Base-by-base conservation (phyloP, 2,888 invertebrate species). In the Hecatera dysodea region DNA sequence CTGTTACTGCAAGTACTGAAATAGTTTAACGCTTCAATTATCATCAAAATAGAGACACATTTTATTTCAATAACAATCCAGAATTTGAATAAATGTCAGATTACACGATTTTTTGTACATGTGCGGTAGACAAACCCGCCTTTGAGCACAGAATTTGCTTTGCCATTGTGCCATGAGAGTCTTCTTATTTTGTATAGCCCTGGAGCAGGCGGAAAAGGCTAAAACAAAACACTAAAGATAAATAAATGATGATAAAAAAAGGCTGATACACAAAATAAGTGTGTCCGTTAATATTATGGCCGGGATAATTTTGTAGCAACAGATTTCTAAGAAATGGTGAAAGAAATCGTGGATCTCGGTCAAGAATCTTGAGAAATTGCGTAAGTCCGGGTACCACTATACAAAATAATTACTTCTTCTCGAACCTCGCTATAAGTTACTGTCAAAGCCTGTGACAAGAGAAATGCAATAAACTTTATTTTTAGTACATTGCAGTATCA, bases 1-100 rank as follows among this genome's bases (percentile, higher is more conserved):
- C 24, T 98, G 98, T 89, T 98, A 97, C 91, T 98, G 98, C 91
- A 96, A 96, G 89, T 97, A 97, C 88, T 96, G 67, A 85, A 11
- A 60, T 60, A 42, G 19, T 44, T 29, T 27, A 33, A 44, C 17
- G 7, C 11, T 72, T 48, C 12, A 60, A 0, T 48, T 5, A 36
- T n/a, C n/a, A n/a, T n/a, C n/a, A n/a, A n/a, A n/a, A n/a, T 27
- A 29, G 39, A 24, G 22, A 72, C 3, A 19, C 44, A 44, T 44
- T 44, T 3, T 15, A 19, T 44, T 19, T 44, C 19, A 5, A 44
- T 19, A 19, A 59, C 61, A 46, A 24, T 27, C 19, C 6, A 50
- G 42, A 60, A 36, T 33, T 17, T 24, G 11, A 56, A 50, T 50
- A 1, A 29, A 61, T 29, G 19, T 24, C 19, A 39, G 33, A 42